Percentiles rank a stretch among this genome's conserved stretches.
These are phyloP conservation scores for Zaprionus capensis DNA, from an alignment of 1,140 invertebrate species.

Conservation along the genomic window DNA sequence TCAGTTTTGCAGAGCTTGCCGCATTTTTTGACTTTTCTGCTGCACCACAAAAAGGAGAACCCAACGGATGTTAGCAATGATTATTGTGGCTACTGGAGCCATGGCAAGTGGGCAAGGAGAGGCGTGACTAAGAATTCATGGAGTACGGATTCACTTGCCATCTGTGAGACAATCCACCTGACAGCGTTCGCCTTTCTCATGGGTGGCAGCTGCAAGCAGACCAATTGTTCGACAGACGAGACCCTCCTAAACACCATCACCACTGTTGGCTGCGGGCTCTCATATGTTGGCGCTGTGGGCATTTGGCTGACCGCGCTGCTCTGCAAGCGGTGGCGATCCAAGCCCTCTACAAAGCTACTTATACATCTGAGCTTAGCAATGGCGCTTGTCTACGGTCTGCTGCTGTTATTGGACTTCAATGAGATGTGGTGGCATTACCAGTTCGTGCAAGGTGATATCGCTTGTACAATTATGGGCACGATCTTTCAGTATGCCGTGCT, in stretches of 20 bases:
- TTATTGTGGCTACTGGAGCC: slow-evolving; percentile 31
- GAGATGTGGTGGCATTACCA: slow-evolving; percentile 83
- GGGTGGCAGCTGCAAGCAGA: slow-evolving; percentile 69
- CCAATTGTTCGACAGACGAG: slow-evolving; percentile 56
- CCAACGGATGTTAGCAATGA: not conserved
- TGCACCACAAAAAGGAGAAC: not conserved
- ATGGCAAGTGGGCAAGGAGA: not conserved
- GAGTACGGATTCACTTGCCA: slow-evolving; percentile 2
- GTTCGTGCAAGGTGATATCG: slow-evolving; percentile 26
- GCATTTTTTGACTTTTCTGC: not conserved
- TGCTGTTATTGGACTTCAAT: slow-evolving; percentile 64
- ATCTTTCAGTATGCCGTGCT: slow-evolving; percentile 87
- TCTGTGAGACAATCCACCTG: slow-evolving; percentile 86
- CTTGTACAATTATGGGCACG: slow-evolving; percentile 85
- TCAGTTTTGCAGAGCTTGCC: slow-evolving; percentile 4
- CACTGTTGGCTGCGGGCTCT: slow-evolving; percentile 86
- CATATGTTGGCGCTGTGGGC: slow-evolving; percentile 85
- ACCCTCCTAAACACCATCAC: slow-evolving; percentile 85
- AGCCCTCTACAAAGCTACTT: slow-evolving; percentile 86
- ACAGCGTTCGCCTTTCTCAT: slow-evolving; percentile 87
- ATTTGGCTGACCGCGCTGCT: slow-evolving; percentile 86
- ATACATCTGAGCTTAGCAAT: slow-evolving; percentile 86
- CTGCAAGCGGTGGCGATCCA: slow-evolving; percentile 86
- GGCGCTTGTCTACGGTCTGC: slow-evolving; percentile 84
- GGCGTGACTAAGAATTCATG: not conserved